A percentile compares a stretch with the other conserved stretches of the same genome.
Conservation (phyloP, 2,113 vertebrate genomes). For the Butorides virescens region DNA sequence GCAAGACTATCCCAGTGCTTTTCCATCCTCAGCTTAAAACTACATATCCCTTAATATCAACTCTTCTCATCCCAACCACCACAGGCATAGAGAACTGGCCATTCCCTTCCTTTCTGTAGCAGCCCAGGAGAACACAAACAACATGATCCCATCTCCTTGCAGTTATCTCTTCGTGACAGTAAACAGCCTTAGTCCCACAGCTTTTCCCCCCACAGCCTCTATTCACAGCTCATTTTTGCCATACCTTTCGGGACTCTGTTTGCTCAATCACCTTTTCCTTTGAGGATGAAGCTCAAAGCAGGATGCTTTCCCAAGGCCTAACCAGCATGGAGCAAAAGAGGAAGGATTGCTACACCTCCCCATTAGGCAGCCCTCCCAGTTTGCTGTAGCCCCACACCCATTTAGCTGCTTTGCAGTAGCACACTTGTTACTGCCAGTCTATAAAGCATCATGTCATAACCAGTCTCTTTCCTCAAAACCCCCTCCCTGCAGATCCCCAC, state of each 20-base stretch:
- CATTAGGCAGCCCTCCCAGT: not conserved
- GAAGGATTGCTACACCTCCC: not conserved
- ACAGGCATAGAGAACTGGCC: not conserved
- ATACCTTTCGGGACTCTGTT: not conserved
- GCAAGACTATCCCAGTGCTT: not conserved
- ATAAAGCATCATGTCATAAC: not conserved
- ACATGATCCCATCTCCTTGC: not conserved
- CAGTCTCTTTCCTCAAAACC: not conserved
- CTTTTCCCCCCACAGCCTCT: not conserved
- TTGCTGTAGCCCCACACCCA: not conserved
- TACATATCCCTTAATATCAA: not conserved
- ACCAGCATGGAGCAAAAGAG: not conserved
- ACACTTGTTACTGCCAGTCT: not conserved
- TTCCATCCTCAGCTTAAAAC: not conserved
- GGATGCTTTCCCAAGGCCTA: not conserved
- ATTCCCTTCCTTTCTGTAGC: not conserved
- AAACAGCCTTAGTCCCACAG: not conserved
- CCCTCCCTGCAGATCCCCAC: not conserved
- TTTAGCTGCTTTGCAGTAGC: not conserved
- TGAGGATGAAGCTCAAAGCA: not conserved
- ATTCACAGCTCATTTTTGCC: not conserved
- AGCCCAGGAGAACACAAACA: not conserved
- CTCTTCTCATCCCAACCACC: not conserved
- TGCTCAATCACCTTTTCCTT: not conserved
- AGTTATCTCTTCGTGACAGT: not conserved